These are phyloP conservation scores for Drosophila emarginata DNA, from an alignment of 2,888 invertebrate genomes.

Conservation along the genomic window DNA sequence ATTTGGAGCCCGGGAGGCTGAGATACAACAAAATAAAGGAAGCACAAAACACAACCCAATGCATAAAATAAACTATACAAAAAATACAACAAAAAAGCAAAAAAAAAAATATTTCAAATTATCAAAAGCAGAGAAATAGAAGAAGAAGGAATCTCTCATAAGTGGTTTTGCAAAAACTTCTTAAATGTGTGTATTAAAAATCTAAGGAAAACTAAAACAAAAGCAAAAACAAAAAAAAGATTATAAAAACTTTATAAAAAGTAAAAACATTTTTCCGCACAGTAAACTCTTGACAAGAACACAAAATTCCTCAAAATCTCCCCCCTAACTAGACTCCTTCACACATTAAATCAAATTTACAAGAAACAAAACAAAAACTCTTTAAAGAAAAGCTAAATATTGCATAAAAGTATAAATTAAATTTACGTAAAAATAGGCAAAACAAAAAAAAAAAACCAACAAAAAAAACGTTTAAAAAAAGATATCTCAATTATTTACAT, in stretches of 20 bases:
- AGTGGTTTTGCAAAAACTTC: conserved; percentile 72
- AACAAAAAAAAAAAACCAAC: conserved; percentile 17
- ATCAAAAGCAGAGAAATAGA: background rate
- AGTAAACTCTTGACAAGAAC: conserved; percentile 51
- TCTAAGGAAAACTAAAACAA: conserved; percentile 15
- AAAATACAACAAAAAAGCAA: conserved; percentile 35
- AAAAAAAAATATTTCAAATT: conserved; percentile 19
- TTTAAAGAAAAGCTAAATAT: conserved; percentile 36
- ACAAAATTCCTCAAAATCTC: conserved; percentile 16
- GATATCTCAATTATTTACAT: conserved; percentile 76
- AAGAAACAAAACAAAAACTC: conserved; percentile 35
- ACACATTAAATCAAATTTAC: conserved; percentile 72
- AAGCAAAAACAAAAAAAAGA: conserved; percentile 22
- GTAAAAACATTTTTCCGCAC: conserved; percentile 50
- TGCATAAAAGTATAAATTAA: conserved; percentile 59
- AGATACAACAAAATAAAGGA: conserved; percentile 35
- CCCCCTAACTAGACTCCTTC: conserved; percentile 20
- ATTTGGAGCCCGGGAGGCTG: conserved; percentile 32
- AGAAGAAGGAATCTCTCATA: conserved; percentile 40
- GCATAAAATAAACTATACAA: conserved; percentile 51
- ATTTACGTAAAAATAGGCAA: conserved; percentile 69
- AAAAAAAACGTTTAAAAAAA: conserved; percentile 6
- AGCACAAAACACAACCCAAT: conserved; percentile 56
- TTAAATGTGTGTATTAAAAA: conserved; percentile 67
- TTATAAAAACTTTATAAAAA: conserved; percentile 40